Percentiles rank a stretch among this genome's conserved stretches.
Evolutionary conservation across 1,140 invertebrate genomes (phyloP).

Genomic region (Calliphora vicina): DNA sequence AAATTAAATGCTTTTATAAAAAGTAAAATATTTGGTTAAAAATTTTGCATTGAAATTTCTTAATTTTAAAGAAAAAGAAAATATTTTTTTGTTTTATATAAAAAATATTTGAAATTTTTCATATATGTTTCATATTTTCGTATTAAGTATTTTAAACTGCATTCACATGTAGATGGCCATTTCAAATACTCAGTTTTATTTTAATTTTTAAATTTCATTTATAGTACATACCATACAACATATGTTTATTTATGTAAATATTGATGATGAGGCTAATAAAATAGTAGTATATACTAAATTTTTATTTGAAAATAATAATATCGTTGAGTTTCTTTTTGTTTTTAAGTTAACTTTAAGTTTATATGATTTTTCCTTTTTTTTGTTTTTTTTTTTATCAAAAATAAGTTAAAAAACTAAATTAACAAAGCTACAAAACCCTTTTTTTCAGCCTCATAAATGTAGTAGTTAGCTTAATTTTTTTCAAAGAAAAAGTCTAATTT

Average conservation of each 20-base stretch:
- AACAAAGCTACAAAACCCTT: background rate
- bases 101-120: constrained; percentile 14
- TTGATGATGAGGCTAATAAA: background rate
- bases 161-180: background rate
- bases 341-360: constrained; percentile 19
- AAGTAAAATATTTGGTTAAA: constrained; percentile 8
- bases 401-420: background rate
- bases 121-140: background rate
- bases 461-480: background rate
- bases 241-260: background rate
- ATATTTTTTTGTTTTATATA: background rate
- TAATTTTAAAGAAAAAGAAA: background rate
- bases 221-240: background rate
- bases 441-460: constrained; percentile 28
- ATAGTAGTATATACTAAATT: background rate
- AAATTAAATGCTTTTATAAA: constrained; percentile 15
- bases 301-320: constrained; percentile 28
- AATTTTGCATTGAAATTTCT: constrained; percentile 6
- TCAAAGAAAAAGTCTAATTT: background rate
- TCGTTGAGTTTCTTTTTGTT: constrained; percentile 12
- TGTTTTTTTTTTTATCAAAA: background rate
- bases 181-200: background rate
- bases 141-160: too few species aligned
- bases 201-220: background rate
- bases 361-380: background rate